These are phyloP conservation scores for Helicoverpa zea DNA, from an alignment of 1,140 invertebrate species.

Conservation along the genomic window DNA sequence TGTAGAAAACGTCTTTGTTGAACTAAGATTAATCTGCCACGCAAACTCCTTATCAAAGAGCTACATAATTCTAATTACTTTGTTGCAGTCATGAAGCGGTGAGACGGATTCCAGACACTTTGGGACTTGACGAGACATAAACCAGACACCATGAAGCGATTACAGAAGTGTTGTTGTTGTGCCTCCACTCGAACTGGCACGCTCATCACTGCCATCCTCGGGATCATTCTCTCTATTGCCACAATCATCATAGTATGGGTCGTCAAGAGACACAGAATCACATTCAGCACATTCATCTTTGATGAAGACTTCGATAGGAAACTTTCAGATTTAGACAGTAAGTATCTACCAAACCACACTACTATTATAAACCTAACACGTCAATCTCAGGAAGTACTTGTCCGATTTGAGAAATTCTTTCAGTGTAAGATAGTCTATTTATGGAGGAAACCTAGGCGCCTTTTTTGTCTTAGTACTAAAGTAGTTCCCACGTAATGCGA, in stretches of 20 bases:
- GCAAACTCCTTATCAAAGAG: background rate
- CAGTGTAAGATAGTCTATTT: background rate
- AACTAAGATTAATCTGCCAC: background rate
- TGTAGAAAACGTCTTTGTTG: background rate
- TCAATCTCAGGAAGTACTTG: no score
- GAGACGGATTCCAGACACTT: constrained; percentile 47
- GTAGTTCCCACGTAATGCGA: no score
- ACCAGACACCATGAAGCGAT: constrained; percentile 72
- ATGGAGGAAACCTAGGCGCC: background rate
- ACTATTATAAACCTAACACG: no score
- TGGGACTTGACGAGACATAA: constrained; percentile 47
- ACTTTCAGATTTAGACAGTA: constrained; percentile 87
- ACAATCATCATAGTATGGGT: constrained; percentile 83
- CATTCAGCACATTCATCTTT: constrained; percentile 91
- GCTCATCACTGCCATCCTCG: constrained; percentile 90
- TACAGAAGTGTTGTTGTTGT: constrained; percentile 89
- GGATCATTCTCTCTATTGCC: constrained; percentile 88
- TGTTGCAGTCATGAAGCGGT: constrained; percentile 72
- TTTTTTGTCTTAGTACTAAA: no score
- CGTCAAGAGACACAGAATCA: constrained; percentile 69
- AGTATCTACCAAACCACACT: constrained; percentile 66
- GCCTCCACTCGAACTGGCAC: constrained; percentile 90
- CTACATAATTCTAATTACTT: constrained; percentile 47
- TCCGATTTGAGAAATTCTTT: no score
- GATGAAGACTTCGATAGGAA: constrained; percentile 85